Conservation (phyloP, 1,140 invertebrate species). For the Drosophila serrata region DNA sequence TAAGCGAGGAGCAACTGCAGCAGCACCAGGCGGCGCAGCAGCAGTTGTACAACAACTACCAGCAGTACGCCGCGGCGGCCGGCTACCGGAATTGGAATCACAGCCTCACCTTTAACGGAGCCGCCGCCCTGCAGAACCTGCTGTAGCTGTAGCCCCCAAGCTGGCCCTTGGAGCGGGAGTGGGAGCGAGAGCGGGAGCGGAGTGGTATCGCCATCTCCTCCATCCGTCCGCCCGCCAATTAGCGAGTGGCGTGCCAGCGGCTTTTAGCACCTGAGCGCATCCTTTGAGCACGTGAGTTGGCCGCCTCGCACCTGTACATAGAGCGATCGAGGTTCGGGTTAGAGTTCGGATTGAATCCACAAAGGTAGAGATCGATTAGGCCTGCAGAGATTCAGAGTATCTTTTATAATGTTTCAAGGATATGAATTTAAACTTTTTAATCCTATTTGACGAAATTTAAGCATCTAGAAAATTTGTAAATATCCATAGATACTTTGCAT, state of each 20-base stretch:
- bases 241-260: slow-evolving; percentile 64
- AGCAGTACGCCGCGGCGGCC: slow-evolving; percentile 79
- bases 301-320: slow-evolving; percentile 57
- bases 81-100: slow-evolving; percentile 83
- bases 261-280: slow-evolving; percentile 80
- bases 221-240: slow-evolving; percentile 45
- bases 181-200: slow-evolving; percentile 11
- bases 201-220: slow-evolving; percentile 7
- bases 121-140: slow-evolving; percentile 79
- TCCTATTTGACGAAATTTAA: neutral
- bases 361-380: neutral
- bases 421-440: neutral
- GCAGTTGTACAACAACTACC: slow-evolving; percentile 82
- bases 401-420: neutral
- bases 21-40: slow-evolving; percentile 76
- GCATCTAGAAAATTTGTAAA: neutral
- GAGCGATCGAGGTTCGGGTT: slow-evolving; percentile 35
- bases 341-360: neutral
- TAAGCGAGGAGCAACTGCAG: slow-evolving; percentile 83
- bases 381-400: neutral
- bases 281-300: slow-evolving; percentile 77
- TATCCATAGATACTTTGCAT: neutral
- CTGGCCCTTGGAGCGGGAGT: slow-evolving; percentile 55
- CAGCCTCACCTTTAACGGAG: slow-evolving; percentile 77
- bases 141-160: slow-evolving; percentile 66